Evolutionary conservation across 2,113 vertebrate species (phyloP), one percentile per base, ranked within the genome.

Genomic region (Grammomys dolichurus): DNA sequence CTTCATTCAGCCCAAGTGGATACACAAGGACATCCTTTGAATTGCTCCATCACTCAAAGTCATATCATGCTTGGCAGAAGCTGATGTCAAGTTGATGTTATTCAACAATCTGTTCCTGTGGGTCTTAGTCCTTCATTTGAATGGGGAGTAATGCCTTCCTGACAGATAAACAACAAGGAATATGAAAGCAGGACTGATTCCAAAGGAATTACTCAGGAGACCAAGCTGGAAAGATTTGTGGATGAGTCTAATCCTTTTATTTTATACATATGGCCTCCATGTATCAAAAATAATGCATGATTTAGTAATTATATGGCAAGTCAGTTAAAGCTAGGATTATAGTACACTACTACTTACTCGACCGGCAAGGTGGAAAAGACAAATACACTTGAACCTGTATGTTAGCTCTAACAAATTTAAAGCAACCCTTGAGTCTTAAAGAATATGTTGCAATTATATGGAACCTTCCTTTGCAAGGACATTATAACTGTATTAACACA

Each of bases 401-500:
- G 93, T 95, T 63, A 12, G 70, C 56, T 89, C 95, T 96, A 96
- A 94, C 73, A 72, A 75, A 3, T 90, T 63, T 46, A 63, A 40
- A 46, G 3, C 40, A 85, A 12, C 28, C 9, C 11, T 85, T 85
- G 80, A 90, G 58, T 93, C 89, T 95, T 93, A 95, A 87, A 76
- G 94, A 76, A 82, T 76, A 87, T 0, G 0, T 48, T 87, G 11
- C 28, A 12, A 2, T 48, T 40, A 96, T 3, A 97, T 95, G 48
- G 94, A 97, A 95, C 56, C 77, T 86, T 93, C 70, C 54, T 92
- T 96, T 90, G 48, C 69, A 92, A 77, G 96, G 92, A 88, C 94
- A 81, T 91, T 67, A 94, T 96, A 97, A 97, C 92, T 95, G 77
- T 96, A 91, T 95, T 97, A 98, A 97, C 65, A 73, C 91, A 97